Percentiles rank a stretch among this genome's conserved stretches.
phyloP scores from a whole-genome alignment of 1,140 invertebrate genomes.

The Dinoponera quadriceps region DNA sequence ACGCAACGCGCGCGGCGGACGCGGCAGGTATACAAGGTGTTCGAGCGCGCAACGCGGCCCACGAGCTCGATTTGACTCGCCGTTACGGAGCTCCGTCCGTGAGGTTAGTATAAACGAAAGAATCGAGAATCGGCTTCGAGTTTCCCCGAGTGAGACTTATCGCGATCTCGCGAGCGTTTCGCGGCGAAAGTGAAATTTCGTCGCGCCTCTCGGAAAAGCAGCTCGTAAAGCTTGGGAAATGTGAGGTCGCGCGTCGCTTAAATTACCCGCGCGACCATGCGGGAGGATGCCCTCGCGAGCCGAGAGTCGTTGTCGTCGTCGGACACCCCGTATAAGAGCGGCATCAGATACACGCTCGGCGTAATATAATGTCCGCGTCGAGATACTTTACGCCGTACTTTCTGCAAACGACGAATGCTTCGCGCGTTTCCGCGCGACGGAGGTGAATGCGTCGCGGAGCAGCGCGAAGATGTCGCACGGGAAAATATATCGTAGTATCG shows the following conservation, averaged over 20 bases:
- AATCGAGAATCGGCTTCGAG: not conserved
- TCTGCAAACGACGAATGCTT: constrained; percentile 59
- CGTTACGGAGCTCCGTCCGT: not conserved
- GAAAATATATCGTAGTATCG: constrained; percentile 22
- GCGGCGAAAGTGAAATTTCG: constrained; percentile 27
- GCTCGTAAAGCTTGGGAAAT: constrained; percentile 11
- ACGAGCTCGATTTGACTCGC: constrained; percentile 34
- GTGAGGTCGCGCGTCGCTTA: constrained; percentile 16
- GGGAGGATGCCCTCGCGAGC: not conserved
- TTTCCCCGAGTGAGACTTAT: not conserved
- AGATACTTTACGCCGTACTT: constrained; percentile 70
- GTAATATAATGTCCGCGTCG: constrained; percentile 66
- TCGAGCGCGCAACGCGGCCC: constrained; percentile 34
- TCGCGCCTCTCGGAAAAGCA: constrained; percentile 13
- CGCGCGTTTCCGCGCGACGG: constrained; percentile 10
- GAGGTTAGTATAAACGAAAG: not conserved
- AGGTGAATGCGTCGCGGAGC: constrained; percentile 17
- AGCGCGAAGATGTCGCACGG: constrained; percentile 21
- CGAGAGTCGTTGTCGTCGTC: not conserved
- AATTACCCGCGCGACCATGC: constrained; percentile 15
- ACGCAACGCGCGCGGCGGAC: constrained; percentile 49
- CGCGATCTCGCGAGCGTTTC: not conserved
- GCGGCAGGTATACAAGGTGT: constrained; percentile 45
- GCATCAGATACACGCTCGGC: constrained; percentile 67
- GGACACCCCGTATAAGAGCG: constrained; percentile 40